Evolutionary conservation across 2,888 invertebrate genomes (phyloP).

Genomic region (Fabriciana adippe): DNA sequence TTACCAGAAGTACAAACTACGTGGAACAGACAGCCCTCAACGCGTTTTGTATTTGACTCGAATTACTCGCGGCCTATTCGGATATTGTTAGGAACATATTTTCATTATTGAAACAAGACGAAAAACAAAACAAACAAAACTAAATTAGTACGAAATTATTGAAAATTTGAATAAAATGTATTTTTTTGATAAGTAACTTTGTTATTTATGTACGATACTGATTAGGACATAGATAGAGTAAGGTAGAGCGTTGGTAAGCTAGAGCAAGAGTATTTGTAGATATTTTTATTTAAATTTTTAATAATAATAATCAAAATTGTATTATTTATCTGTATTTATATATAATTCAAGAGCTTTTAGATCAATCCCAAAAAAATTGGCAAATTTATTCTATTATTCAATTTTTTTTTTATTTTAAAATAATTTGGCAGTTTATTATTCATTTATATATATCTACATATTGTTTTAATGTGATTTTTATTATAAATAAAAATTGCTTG

Average conservation of each 20-base stretch:
- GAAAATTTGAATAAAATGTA: conserved; percentile 33
- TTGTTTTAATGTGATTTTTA: too few species aligned
- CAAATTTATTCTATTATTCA: neutral
- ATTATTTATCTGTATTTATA: conserved; percentile 3
- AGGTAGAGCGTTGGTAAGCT: conserved; percentile 22
- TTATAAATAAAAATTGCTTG: too few species aligned
- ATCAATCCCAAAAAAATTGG: neutral
- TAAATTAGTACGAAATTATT: conserved; percentile 34
- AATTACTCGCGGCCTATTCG: conserved; percentile 53
- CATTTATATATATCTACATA: neutral
- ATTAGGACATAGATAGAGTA: conserved; percentile 20
- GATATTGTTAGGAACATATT: conserved; percentile 42
- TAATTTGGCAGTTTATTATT: neutral
- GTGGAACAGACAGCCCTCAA: conserved; percentile 29
- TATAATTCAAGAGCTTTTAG: conserved; percentile 18
- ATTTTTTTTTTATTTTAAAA: neutral
- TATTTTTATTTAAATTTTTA: conserved; percentile 32
- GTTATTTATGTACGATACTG: conserved; percentile 31
- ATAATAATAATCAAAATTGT: conserved; percentile 1
- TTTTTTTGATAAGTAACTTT: conserved; percentile 41
- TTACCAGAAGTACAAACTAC: conserved; percentile 1
- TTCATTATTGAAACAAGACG: conserved; percentile 31
- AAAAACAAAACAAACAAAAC: conserved; percentile 15
- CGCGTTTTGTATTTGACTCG: conserved; percentile 48
- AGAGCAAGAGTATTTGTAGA: conserved; percentile 29